Base-by-base conservation (phyloP, 2,888 invertebrate species). In the Melipona bicolor region DNA sequence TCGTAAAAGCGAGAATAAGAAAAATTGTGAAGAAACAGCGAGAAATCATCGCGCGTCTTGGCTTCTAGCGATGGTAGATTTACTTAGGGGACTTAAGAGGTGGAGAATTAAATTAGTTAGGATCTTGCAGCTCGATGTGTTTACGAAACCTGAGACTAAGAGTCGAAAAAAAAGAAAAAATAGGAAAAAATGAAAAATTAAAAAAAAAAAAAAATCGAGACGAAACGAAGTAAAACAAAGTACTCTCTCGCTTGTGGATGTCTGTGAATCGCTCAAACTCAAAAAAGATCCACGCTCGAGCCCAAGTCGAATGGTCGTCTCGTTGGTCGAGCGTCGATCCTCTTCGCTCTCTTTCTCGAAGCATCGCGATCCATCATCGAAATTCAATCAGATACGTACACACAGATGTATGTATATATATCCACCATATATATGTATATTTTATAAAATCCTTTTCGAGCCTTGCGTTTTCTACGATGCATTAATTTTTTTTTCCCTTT, bases 201-300 rank as follows among this genome's bases (percentile, higher is more conserved):
- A 67, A 65, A 78, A 76, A 72, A 80, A 80, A 85, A 73, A 87
- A 79, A 79, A 81, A 65, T 73, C 43, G 56, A 73, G 32, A 61
- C 54, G 76, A 61, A 61, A 69, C 65, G 83, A 83, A 69, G 67
- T 73, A 61, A 36, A 36, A 82, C 73, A 61, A 79, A 83, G 74
- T 79, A 84, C 80, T 87, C 86, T 83, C 82, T 91, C 85, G 89
- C 87, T 89, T 88, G 85, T 88, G 85, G 80, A 88, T 92, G 89
- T 88, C 88, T 89, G 85, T 88, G 89, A 91, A 87, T 84, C 90
- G 90, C 89, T 91, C 89, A 70, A 90, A 87, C 79, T 81, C 70
- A 81, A 64, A 76, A 81, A 64, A 76, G 68, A 61, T 79, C 82
- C 78, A 50, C 68, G 59, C 79, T 88, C 75, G 82, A 68, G 2